Percentiles rank a stretch among this genome's conserved stretches.
Evolutionary conservation across 2,797 vertebrate genomes (phyloP).

Genomic region (Taeniopygia guttata): DNA sequence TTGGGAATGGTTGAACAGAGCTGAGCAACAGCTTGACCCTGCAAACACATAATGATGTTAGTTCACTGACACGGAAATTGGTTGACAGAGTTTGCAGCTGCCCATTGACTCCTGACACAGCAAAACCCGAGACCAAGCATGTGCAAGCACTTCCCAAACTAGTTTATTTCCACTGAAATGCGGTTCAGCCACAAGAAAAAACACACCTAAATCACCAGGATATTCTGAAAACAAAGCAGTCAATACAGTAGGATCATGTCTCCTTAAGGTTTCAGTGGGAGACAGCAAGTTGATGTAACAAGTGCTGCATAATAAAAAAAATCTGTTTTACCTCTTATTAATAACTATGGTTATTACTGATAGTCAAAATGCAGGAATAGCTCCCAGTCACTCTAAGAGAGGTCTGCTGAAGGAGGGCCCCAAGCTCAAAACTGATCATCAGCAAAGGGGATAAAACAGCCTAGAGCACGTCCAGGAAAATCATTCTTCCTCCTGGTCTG

Average conservation of each 20-base stretch:
- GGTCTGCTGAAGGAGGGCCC: background rate
- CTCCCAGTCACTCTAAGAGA: background rate
- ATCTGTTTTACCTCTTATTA: background rate
- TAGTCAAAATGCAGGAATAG: background rate
- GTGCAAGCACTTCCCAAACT: background rate
- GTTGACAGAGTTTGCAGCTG: background rate
- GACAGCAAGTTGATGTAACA: background rate
- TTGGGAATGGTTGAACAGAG: slow-evolving; percentile 92
- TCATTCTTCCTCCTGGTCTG: background rate
- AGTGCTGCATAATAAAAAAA: background rate
- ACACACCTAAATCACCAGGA: background rate
- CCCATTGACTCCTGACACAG: background rate
- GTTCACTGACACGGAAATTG: slow-evolving; percentile 17
- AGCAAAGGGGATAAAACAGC: background rate
- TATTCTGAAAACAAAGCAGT: background rate
- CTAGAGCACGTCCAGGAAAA: background rate
- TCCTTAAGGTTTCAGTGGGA: background rate
- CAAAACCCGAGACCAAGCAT: background rate
- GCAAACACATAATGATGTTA: slow-evolving; percentile 57
- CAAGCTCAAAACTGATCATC: background rate
- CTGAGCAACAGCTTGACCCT: slow-evolving; percentile 98
- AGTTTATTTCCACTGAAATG: background rate
- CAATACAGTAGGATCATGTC: background rate
- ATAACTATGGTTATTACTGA: background rate
- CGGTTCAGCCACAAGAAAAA: background rate